phyloP scores from a whole-genome alignment of 2,113 vertebrate genomes.

The Podarcis cretensis region DNA sequence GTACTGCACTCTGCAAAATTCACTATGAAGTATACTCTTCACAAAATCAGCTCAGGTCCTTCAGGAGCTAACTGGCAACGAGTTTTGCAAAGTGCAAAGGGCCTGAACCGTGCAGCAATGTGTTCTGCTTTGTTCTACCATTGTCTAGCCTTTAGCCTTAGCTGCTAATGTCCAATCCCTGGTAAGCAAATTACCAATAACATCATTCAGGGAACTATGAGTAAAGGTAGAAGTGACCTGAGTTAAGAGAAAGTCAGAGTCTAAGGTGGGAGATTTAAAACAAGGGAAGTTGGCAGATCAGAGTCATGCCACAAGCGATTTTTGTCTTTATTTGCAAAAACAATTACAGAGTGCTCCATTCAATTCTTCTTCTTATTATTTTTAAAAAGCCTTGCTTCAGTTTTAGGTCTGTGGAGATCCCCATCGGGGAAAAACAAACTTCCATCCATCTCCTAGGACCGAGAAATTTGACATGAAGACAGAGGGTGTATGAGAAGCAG shows the following conservation, averaged over 20 bases:
- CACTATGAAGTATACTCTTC: not conserved
- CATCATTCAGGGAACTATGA: not conserved
- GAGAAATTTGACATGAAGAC: conserved; percentile 36
- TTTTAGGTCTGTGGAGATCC: not conserved
- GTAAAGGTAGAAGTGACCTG: not conserved
- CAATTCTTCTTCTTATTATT: no score
- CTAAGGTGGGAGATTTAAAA: not conserved
- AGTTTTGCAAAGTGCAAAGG: not conserved
- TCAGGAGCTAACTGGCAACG: no score
- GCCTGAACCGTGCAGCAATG: not conserved
- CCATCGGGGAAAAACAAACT: not conserved
- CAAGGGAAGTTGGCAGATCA: not conserved
- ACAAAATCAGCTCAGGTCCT: not conserved
- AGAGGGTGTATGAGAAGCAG: conserved; percentile 24
- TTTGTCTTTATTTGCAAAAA: not conserved
- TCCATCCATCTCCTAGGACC: not conserved
- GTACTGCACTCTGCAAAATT: not conserved
- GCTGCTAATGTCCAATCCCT: not conserved
- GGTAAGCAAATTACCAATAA: not conserved
- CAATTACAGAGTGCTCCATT: not conserved
- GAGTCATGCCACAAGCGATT: not conserved
- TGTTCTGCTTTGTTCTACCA: not conserved
- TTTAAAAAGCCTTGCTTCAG: not conserved
- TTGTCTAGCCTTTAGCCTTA: no score
- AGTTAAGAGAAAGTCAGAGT: not conserved